Evolutionary conservation across 2,113 vertebrate genomes (phyloP).

Genomic region (Helogale parvula): DNA sequence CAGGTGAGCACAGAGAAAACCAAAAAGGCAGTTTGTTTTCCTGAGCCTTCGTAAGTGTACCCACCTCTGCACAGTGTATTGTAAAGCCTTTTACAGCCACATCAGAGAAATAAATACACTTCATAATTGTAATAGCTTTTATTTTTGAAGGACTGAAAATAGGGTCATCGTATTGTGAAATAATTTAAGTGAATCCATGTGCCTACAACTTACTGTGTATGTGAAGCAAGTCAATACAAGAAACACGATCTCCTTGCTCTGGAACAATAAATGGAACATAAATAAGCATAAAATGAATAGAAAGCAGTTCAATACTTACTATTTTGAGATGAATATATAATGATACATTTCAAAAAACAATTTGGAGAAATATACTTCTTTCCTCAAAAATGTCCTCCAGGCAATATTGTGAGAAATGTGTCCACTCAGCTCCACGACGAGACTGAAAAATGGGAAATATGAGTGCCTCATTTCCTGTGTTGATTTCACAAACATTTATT

Average conservation of each 20-base stretch:
- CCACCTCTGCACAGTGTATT: background rate
- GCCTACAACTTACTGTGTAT: background rate
- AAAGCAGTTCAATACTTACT: background rate
- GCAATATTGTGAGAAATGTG: background rate
- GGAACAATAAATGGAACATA: background rate
- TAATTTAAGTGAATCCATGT: background rate
- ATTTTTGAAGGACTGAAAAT: constrained; percentile 16
- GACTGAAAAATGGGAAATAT: background rate
- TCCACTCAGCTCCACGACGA: background rate
- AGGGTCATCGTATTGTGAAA: background rate
- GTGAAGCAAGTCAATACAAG: background rate
- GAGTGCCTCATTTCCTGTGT: background rate
- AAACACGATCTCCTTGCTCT: background rate
- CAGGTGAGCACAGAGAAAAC: background rate
- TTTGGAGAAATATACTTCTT: background rate
- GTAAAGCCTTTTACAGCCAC: background rate
- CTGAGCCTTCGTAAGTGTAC: background rate
- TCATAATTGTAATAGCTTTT: background rate
- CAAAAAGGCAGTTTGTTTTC: constrained; percentile 9
- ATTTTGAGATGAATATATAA: background rate
- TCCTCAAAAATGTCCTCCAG: background rate
- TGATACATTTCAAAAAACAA: background rate
- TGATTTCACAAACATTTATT: background rate
- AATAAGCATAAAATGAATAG: background rate
- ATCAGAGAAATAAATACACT: background rate